phyloP scores from a whole-genome alignment of 2,797 vertebrate species.

The Pteropus rufus region DNA sequence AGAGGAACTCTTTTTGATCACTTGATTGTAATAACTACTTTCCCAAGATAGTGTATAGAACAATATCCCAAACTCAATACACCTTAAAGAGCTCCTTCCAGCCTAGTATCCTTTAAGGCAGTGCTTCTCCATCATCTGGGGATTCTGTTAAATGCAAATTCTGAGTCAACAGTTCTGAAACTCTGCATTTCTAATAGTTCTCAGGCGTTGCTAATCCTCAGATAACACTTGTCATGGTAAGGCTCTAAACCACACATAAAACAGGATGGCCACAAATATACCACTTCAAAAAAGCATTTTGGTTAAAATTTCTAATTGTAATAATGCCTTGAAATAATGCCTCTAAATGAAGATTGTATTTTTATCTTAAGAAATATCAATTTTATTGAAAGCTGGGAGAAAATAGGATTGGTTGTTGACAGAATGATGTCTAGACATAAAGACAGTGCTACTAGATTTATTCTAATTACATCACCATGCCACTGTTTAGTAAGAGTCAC shows the following conservation, averaged over 20 bases:
- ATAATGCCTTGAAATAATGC: neutral
- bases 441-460: slow-evolving; percentile 25
- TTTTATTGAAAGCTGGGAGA: neutral
- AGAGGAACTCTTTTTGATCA: neutral
- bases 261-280: neutral
- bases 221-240: neutral
- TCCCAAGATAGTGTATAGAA: neutral
- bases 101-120: neutral
- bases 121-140: neutral
- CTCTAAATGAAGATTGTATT: neutral
- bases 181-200: neutral
- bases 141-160: neutral
- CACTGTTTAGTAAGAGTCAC: slow-evolving; percentile 62
- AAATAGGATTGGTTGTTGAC: neutral
- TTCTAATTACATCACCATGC: slow-evolving; percentile 61
- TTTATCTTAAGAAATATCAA: neutral
- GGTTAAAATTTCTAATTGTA: neutral
- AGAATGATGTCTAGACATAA: slow-evolving; percentile 63
- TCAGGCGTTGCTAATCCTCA: too few relatives aligned
- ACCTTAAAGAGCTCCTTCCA: neutral
- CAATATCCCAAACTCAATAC: neutral
- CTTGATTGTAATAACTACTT: neutral
- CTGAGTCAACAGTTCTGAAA: neutral
- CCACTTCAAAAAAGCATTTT: neutral
- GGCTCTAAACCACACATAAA: neutral